Base-by-base conservation (phyloP, 2,888 invertebrate genomes). In the Acanthosepion esculentum region DNA sequence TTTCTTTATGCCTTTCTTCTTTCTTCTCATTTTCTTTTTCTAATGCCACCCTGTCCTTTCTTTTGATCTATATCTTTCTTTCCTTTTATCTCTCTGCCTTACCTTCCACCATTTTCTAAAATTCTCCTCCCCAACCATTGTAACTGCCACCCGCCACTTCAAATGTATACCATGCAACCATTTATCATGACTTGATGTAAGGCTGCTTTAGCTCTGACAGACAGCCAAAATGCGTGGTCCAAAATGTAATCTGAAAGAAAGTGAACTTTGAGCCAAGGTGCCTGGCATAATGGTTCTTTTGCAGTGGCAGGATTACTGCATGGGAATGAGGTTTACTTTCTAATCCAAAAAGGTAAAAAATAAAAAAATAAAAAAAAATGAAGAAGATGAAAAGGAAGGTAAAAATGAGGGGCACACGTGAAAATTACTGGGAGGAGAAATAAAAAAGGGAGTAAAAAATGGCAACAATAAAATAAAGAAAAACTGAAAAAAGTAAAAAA, bases 151-250 rank as follows among this genome's bases (percentile, higher is more conserved):
- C 55, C 59, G 20, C 59, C 59, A 59, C 59, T 78, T n/a, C 78
- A 78, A 78, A 78, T 78, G 78, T 78, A 78, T 78, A 78, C 78
- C 78, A 78, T 78, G 78, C 78, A 78, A 78, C 78, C 78, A 78
- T 78, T 78, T 78, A 78, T 78, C 78, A 78, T 78, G n/a, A 78
- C 78, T 78, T 78, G 78, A 78, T 78, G 78, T 78, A 78, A 78
- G n/a, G 78, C 78, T 78, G n/a, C 78, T 33, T 78, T 33, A 78
- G 78, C 78, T n/a, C 78, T 78, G 78, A 78, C n/a, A 29, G 78
- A 78, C 78, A 78, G 78, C 78, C 78, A 78, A 78, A 78, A 78
- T 78, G 78, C n/a, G 12, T 78, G 78, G 78, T 78, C 78, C 78
- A 78, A 78, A 78, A 78, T 78, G 78, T 78, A 78, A 78, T 78